Conservation (phyloP, 2,113 vertebrate genomes). For the Micronycteris hirsuta region DNA sequence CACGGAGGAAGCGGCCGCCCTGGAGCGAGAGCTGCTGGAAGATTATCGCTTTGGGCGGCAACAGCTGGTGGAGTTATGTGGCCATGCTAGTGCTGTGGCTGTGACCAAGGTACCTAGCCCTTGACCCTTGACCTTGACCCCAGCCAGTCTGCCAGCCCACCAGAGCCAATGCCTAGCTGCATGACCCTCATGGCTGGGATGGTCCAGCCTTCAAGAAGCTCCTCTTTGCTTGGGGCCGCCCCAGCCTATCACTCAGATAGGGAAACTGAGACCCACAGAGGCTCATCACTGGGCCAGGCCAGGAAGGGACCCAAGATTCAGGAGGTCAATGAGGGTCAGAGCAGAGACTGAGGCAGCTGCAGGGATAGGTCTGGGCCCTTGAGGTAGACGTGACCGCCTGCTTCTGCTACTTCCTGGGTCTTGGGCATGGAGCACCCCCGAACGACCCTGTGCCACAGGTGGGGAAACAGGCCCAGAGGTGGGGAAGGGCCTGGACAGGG, state of each 20-base stretch:
- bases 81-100: conserved; percentile 91
- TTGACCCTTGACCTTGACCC: not conserved
- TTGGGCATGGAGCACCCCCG: not conserved
- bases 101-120: conserved; percentile 88
- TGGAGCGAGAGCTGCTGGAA: conserved; percentile 90
- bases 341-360: not conserved
- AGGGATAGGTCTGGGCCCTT: not conserved
- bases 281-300: not conserved
- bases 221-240: not conserved
- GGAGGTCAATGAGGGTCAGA: not conserved
- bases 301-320: not conserved
- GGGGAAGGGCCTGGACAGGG: not conserved
- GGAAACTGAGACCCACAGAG: not conserved
- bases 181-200: not conserved
- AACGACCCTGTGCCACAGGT: not conserved
- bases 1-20: conserved; percentile 85
- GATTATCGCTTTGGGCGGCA: conserved; percentile 93
- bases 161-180: not conserved
- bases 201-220: not conserved
- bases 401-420: not conserved
- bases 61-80: conserved; percentile 94
- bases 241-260: conserved; percentile 35
- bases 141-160: not conserved
- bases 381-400: not conserved
- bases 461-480: not conserved